Percentiles rank a stretch among this genome's conserved stretches.
phyloP scores from a whole-genome alignment of 2,113 vertebrate genomes.

The Sclerurus mexicanus region DNA sequence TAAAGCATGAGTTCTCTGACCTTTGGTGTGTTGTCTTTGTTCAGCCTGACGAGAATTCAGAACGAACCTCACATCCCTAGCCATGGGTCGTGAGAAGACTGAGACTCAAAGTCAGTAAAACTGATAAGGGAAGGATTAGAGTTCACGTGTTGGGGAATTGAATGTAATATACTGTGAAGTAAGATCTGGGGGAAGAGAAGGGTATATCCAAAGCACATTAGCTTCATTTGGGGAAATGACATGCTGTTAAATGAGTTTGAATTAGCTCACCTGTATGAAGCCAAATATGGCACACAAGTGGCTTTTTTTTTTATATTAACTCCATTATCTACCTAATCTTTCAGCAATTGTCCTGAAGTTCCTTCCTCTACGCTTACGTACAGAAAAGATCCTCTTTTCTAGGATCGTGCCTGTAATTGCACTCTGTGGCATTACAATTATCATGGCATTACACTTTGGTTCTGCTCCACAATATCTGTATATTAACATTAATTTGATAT shows the following conservation, averaged over 20 bases:
- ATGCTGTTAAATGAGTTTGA: background rate
- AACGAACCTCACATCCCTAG: background rate
- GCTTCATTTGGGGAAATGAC: background rate
- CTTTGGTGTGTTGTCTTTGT: background rate
- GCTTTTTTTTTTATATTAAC: background rate
- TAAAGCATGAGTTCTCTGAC: background rate
- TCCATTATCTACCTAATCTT: background rate
- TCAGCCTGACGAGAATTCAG: background rate
- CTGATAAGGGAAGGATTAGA: background rate
- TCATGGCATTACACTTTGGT: background rate
- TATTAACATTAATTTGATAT: conserved; percentile 57
- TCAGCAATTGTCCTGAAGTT: background rate
- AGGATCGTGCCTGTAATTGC: background rate
- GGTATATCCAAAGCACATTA: background rate
- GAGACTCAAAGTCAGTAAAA: background rate
- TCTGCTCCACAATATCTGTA: conserved; percentile 44
- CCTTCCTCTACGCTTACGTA: background rate
- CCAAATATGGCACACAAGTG: background rate
- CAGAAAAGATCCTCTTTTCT: background rate
- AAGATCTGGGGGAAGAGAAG: background rate
- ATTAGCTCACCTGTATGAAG: background rate
- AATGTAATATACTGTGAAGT: background rate
- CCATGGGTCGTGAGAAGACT: rapidly evolving
- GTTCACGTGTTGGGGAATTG: background rate
- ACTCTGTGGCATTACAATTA: conserved; percentile 19